Conservation (phyloP, 2,113 vertebrate species). For the Oryzias melastigma region DNA sequence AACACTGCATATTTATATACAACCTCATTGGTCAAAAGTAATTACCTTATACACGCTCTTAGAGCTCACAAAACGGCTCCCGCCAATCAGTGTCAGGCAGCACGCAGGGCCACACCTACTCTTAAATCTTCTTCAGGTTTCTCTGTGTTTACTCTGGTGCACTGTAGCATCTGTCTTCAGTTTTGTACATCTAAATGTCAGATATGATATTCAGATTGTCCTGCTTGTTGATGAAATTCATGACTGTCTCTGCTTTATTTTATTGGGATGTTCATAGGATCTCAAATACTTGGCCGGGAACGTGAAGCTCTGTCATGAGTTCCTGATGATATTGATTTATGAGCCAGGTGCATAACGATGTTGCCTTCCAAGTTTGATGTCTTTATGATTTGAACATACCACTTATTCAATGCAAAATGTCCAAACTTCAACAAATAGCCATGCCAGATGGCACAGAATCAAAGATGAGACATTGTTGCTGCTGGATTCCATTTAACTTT, state of each 20-base stretch:
- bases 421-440: slow-evolving; percentile 33
- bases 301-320: slow-evolving; percentile 29
- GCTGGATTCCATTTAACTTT: slow-evolving; percentile 45
- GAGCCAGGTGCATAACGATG: slow-evolving; percentile 52
- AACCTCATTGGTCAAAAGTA: slow-evolving; percentile 67
- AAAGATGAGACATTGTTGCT: slow-evolving; percentile 33
- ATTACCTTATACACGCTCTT: slow-evolving; percentile 47
- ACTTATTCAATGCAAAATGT: slow-evolving; percentile 44
- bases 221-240: slow-evolving; percentile 29
- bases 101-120: slow-evolving; percentile 13
- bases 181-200: slow-evolving; percentile 16
- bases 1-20: slow-evolving; percentile 59
- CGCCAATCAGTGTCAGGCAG: slow-evolving; percentile 37
- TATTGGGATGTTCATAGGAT: slow-evolving; percentile 29
- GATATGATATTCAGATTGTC: slow-evolving; percentile 18
- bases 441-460: slow-evolving; percentile 48
- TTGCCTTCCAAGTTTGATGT: slow-evolving; percentile 44
- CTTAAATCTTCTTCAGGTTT: slow-evolving; percentile 12
- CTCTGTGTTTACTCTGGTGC: slow-evolving; percentile 1
- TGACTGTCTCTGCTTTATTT: slow-evolving; percentile 30
- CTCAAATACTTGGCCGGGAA: slow-evolving; percentile 27
- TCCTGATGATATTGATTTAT: slow-evolving; percentile 45
- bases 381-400: slow-evolving; percentile 44
- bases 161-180: slow-evolving; percentile 2
- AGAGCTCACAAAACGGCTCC: slow-evolving; percentile 11